Evolutionary conservation across 1,140 invertebrate species (phyloP), one percentile per base, ranked within the genome.

Genomic region (Drosophila insularis): DNA sequence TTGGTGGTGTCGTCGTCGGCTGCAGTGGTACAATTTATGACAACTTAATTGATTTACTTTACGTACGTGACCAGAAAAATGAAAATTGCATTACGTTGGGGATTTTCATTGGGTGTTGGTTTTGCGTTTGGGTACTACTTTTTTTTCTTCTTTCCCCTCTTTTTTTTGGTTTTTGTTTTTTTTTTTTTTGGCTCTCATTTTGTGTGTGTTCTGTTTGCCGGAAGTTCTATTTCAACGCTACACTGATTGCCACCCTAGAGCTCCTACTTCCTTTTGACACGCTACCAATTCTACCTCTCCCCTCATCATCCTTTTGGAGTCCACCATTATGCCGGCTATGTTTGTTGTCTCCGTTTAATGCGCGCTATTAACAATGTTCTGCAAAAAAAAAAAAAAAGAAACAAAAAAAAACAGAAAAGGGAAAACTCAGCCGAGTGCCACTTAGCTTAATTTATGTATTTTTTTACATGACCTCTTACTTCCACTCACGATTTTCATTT

Each of bases 21-120:
- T 87, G 81, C 74, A 81, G 70, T 79, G 73, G 79, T 81, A 89
- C 84, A 89, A 89, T 89, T 89, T 89, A 89, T 89, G 85, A 89
- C 85, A 89, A 89, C 85, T 89, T 89, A 89, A 89, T 89, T 89
- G 85, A 89, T 89, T 89, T 89, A 89, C 85, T 89, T 89, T 89
- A 78, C 85, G 85, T 89, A 89, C 85, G 85, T 89, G 85, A 89
- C 85, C 85, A 89, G 85, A 89, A 89, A 89, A 89, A 89, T 89
- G 85, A 89, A 89, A 89, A 89, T 89, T 89, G 85, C 86, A 89
- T 89, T 89, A 89, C 81, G 85, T 74, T 79, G 81, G 80, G 43
- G 84, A 89, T 90, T 89, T 89, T 85, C 81, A 68, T 84, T 80
- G 37, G 82, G 74, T 63, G 74, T 68, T 63, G 43, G 27, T 65